Evolutionary conservation across 2,888 invertebrate genomes (phyloP), one percentile per base, ranked within the genome.

Genomic region (Galerucella pusilla): DNA sequence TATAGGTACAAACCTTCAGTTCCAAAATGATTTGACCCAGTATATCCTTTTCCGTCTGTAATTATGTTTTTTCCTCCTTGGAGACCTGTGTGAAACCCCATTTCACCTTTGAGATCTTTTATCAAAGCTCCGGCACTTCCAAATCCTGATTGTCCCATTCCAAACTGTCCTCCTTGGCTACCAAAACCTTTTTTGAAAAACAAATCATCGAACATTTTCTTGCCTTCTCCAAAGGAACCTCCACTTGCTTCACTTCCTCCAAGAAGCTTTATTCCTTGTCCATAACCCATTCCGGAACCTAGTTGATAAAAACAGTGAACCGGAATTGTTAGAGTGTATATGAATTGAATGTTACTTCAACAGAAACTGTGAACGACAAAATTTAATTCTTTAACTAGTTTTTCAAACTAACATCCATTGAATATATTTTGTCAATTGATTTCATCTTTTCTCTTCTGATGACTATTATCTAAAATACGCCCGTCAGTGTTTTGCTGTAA

Each of bases 1-100:
- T 45, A 49, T 28, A 25, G 10, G 35, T 45, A 45, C 60, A 42
- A 77, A 91, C 91, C 91, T 79, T 90, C 88, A 83, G 91, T 90
- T 80, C 90, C 89, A 74, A 89, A 85, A 76, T 90, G 90, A 80
- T 91, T 89, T 57, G 87, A 90, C 54, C 91, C 91, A 83, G 89
- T 89, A 79, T 90, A 91, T 77, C 85, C 88, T 78, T 91, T 91
- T 75, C 90, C 90, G 81, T 91, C 91, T 70, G 90, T 91, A 10
- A 88, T 88, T 20, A 90, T 88, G 84, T 91, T 91, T 77, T 91
- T 91, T 79, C 89, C 90, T 0, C 90, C 91, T 81, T 89, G 89
- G 78, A 90, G 89, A 66, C 89, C 90, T 81, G 89, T 90, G 80
- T 90, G 91, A 69, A 89, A 89, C 70, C 89, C 90, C 10, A 90